Percentiles rank a stretch among this genome's conserved stretches.
These are phyloP conservation scores for Typhlichthys eigenmanni DNA, from an alignment of 2,797 vertebrate species.

Conservation along the genomic window DNA sequence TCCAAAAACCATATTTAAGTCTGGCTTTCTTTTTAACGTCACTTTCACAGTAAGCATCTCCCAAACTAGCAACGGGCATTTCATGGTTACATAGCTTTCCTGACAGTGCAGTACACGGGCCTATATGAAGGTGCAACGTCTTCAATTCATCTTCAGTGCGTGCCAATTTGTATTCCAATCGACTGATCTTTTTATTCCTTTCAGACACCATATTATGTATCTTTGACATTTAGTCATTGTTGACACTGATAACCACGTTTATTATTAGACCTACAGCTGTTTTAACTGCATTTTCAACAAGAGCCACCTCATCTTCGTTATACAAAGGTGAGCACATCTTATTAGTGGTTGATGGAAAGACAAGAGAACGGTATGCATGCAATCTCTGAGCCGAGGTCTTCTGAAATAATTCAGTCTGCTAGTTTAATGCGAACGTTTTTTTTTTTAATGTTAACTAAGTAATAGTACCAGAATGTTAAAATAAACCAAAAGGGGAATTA, in stretches of 20 bases:
- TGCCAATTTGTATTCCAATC: slow-evolving; percentile 22
- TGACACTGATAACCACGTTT: slow-evolving; percentile 30
- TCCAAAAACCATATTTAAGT: slow-evolving; percentile 3
- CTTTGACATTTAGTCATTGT: slow-evolving; percentile 12
- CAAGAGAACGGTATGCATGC: too few species aligned
- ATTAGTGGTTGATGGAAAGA: too few species aligned
- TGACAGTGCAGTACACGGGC: not conserved
- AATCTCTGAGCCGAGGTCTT: not conserved
- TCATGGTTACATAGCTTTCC: not conserved
- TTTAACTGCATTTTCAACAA: slow-evolving; percentile 38
- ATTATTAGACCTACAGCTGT: slow-evolving; percentile 37
- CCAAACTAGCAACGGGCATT: not conserved
- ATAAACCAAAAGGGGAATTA: too few species aligned
- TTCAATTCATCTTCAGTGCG: slow-evolving; percentile 32
- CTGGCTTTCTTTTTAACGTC: not conserved
- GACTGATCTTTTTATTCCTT: slow-evolving; percentile 35
- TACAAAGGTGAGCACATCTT: not conserved
- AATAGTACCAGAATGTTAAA: too few species aligned
- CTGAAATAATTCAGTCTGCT: too few species aligned
- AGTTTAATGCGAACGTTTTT: too few species aligned
- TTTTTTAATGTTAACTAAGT: too few species aligned
- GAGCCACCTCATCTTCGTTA: slow-evolving; percentile 22
- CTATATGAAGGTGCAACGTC: slow-evolving; percentile 2
- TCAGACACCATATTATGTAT: slow-evolving; percentile 36
- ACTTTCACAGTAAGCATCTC: not conserved